Evolutionary conservation across 2,797 vertebrate species (phyloP), one percentile per base, ranked within the genome.

Genomic region (Spinus pinus): DNA sequence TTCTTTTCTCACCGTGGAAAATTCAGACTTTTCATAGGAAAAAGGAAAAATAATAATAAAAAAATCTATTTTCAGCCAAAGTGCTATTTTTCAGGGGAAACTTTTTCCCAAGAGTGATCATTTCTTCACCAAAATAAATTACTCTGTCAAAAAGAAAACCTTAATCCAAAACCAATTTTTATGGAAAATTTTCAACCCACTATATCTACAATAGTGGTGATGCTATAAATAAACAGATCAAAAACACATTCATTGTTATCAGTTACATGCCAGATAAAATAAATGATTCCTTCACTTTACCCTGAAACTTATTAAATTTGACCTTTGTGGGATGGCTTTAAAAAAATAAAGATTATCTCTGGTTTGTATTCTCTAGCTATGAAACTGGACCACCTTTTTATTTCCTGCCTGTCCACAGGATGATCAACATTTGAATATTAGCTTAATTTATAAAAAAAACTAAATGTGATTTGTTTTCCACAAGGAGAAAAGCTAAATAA

Each of bases 91-190:
- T 93, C 69, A 83, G 33, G 12, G 33, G 35, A 79, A 94, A 47
- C 7, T 49, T 91, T 54, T 89, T 81, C 81, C 79, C 65, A 71
- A 58, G 69, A 56, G 44, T 42, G 41, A 81, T 64, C 10, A 22
- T 56, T 90, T 94, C 81, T 91, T 91, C 87, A 91, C 69, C 70
- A 95, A 94, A 95, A 94, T 80, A 58, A 92, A 92, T 91, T 88
- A 28, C 12, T 77, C 56, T 91, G 94, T 92, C 77, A 67, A 94
- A 91, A 86, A 24, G 41, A 72, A 92, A 90, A 50, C 18, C 65
- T 83, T 71, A n/a, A 84, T 84, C 77, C 85, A 90, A 95, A 90
- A 91, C 6, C 2, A 58, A 66, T 73, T 92, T 90, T 79, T 49
- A 47, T 20, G 56, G 58, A 90, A 93, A 57, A 77, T 77, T 84